These are phyloP conservation scores for Protophormia terraenovae DNA, from an alignment of 2,888 invertebrate species.

Conservation along the genomic window DNA sequence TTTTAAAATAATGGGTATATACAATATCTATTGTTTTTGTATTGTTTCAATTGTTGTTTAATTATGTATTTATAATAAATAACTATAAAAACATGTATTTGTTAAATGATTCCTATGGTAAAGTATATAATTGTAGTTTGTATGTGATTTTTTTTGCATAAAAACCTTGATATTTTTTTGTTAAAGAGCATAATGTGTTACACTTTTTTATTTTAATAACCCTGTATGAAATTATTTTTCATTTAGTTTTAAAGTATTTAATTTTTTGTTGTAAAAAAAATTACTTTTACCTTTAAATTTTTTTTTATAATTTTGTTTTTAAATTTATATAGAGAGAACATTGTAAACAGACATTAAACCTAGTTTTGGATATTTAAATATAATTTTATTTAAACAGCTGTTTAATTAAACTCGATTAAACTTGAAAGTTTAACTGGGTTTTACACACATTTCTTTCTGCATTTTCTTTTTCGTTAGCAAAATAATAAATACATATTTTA, in stretches of 20 bases:
- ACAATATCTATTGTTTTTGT: background rate
- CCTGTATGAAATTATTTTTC: background rate
- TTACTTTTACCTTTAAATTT: background rate
- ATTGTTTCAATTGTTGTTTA: background rate
- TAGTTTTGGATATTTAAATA: no score
- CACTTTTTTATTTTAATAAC: background rate
- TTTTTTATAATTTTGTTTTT: background rate
- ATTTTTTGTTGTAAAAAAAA: background rate
- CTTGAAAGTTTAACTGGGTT: no score
- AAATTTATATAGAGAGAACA: background rate
- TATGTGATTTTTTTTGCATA: background rate
- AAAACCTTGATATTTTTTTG: background rate
- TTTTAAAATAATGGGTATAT: background rate
- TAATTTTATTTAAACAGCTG: no score
- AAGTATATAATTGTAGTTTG: background rate
- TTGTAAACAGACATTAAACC: no score
- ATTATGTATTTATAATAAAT: background rate
- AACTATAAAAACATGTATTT: background rate
- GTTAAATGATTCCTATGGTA: background rate
- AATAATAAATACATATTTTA: no score
- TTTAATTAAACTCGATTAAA: no score
- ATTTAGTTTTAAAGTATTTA: background rate
- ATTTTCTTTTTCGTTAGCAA: no score
- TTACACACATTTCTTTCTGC: no score
- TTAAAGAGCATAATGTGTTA: background rate